Evolutionary conservation across 2,888 invertebrate genomes (phyloP).

Genomic region (Platycheirus rosarum): DNA sequence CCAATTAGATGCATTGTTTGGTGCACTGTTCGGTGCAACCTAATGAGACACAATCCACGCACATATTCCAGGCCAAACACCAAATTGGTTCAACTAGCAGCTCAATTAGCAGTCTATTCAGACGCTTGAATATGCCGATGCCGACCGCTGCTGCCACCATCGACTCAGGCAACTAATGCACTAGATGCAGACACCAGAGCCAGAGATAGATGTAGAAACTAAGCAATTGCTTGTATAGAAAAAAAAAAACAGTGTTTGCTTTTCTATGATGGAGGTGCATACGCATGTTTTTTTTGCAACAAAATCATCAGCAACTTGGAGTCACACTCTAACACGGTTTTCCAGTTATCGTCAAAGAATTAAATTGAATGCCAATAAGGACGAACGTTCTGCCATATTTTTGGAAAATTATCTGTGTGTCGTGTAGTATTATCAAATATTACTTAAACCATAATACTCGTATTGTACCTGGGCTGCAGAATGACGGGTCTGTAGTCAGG

Average conservation of each 20-base stretch:
- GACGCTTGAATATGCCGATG: constrained; percentile 47
- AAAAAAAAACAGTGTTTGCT: constrained; percentile 15
- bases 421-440: no score
- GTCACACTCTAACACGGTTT: no score
- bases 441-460: no score
- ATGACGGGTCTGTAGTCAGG: no score
- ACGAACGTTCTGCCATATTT: no score
- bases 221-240: constrained; percentile 1
- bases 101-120: constrained; percentile 74
- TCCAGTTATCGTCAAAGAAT: constrained; percentile 63
- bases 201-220: constrained; percentile 15
- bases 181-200: no score
- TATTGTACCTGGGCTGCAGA: no score
- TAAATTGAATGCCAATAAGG: constrained; percentile 41
- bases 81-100: constrained; percentile 71
- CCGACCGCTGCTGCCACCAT: background rate
- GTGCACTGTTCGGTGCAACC: constrained; percentile 61
- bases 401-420: no score
- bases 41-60: constrained; percentile 68
- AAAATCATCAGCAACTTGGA: no score
- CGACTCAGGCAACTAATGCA: constrained; percentile 39
- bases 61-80: constrained; percentile 60
- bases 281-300: no score
- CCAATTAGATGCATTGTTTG: constrained; percentile 71
- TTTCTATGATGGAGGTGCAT: constrained; percentile 14